These are phyloP conservation scores for Drosophila baimaii DNA, from an alignment of 1,140 invertebrate species.

Conservation along the genomic window DNA sequence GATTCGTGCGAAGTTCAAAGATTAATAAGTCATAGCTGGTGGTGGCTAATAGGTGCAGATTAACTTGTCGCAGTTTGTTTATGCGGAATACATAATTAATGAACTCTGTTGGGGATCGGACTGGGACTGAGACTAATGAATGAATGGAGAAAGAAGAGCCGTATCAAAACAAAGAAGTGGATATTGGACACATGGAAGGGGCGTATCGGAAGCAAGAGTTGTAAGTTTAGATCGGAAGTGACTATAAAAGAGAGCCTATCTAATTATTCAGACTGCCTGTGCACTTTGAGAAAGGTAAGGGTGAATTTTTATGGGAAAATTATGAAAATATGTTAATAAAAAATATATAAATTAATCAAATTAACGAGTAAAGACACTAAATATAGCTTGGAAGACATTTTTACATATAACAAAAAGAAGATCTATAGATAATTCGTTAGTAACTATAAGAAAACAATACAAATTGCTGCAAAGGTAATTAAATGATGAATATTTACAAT, in stretches of 20 bases:
- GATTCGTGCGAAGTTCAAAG: slow-evolving; percentile 46
- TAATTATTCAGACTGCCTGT: not conserved
- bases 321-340: too few species aligned
- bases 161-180: slow-evolving; percentile 59
- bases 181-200: slow-evolving; percentile 8
- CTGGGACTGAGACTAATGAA: slow-evolving; percentile 33
- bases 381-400: not conserved
- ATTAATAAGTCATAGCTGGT: slow-evolving; percentile 21
- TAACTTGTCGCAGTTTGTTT: slow-evolving; percentile 18
- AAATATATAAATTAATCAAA: not conserved
- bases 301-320: too few species aligned
- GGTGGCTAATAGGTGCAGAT: slow-evolving; percentile 24
- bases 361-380: not conserved
- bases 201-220: slow-evolving; percentile 5
- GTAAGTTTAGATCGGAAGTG: not conserved
- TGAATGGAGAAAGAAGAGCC: slow-evolving; percentile 30
- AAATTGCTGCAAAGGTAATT: too few species aligned
- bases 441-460: too few species aligned
- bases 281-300: not conserved
- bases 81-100: slow-evolving; percentile 52
- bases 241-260: not conserved
- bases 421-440: not conserved
- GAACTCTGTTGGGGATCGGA: not conserved
- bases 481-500: not conserved
- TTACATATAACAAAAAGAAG: not conserved